These are phyloP conservation scores for Gerris lacustris DNA, from an alignment of 2,888 invertebrate species.

Conservation along the genomic window DNA sequence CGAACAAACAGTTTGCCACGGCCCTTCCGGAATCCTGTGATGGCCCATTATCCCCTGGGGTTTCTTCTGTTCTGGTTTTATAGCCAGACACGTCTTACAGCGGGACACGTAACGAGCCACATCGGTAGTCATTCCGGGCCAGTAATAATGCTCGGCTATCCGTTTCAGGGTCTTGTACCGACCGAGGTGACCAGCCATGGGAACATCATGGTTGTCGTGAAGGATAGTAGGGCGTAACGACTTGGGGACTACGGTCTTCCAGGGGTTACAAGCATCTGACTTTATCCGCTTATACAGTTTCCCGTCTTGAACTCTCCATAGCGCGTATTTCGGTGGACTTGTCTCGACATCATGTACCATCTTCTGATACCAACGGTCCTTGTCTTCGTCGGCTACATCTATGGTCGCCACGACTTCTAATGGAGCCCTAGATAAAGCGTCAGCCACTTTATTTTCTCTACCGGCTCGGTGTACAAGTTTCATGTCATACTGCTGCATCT, in stretches of 20 bases:
- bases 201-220: slow-evolving; percentile 13
- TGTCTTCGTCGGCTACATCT: neutral
- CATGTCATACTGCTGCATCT: too few relatives aligned
- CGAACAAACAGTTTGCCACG: slow-evolving; percentile 22
- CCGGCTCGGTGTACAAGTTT: slow-evolving; percentile 7
- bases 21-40: too few relatives aligned
- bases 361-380: slow-evolving; percentile 21
- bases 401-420: neutral
- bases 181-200: too few relatives aligned
- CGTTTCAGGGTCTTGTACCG: too few relatives aligned
- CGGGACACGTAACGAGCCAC: too few relatives aligned
- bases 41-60: too few relatives aligned
- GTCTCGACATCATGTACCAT: slow-evolving; percentile 13
- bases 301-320: slow-evolving; percentile 14
- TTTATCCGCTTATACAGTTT: slow-evolving; percentile 10
- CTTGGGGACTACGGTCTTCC: too few relatives aligned
- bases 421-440: slow-evolving; percentile 13
- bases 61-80: too few relatives aligned
- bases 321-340: slow-evolving; percentile 13
- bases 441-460: slow-evolving; percentile 9
- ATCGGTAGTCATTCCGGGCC: too few relatives aligned
- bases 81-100: too few relatives aligned
- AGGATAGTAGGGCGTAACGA: neutral
- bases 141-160: too few relatives aligned
- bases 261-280: neutral